Evolutionary conservation across 2,797 vertebrate genomes (phyloP).

Genomic region (Gobionotothen gibberifrons): DNA sequence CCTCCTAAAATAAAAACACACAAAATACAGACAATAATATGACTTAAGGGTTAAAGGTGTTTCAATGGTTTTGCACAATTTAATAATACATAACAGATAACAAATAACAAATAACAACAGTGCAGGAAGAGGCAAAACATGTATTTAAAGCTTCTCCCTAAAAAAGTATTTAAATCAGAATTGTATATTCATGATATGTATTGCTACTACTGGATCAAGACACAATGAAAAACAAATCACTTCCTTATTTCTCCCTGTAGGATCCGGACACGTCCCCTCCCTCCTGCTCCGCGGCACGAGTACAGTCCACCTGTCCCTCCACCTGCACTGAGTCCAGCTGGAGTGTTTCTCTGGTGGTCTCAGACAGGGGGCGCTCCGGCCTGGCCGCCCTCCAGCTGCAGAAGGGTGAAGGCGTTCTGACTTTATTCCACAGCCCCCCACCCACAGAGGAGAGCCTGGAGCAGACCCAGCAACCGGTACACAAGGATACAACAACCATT

Average conservation of each 20-base stretch:
- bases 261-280: constrained; percentile 78
- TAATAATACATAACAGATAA: no score
- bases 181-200: no score
- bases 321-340: constrained; percentile 75
- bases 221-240: neutral
- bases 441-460: constrained; percentile 23
- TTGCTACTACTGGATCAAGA: no score
- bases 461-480: constrained; percentile 19
- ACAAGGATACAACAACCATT: constrained; percentile 12
- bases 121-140: no score
- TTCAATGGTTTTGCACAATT: no score
- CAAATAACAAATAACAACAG: no score
- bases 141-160: no score
- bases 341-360: constrained; percentile 75
- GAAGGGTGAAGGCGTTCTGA: constrained; percentile 74
- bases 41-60: no score
- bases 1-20: no score
- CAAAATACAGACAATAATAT: no score
- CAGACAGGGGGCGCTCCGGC: constrained; percentile 81
- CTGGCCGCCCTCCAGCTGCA: constrained; percentile 79
- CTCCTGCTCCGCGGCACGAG: constrained; percentile 67
- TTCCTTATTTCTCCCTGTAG: constrained; percentile 50
- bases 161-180: no score
- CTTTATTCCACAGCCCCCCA: constrained; percentile 58
- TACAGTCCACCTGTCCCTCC: constrained; percentile 66